phyloP scores from a whole-genome alignment of 2,797 vertebrate genomes.

The Myiotriccus ornatus region DNA sequence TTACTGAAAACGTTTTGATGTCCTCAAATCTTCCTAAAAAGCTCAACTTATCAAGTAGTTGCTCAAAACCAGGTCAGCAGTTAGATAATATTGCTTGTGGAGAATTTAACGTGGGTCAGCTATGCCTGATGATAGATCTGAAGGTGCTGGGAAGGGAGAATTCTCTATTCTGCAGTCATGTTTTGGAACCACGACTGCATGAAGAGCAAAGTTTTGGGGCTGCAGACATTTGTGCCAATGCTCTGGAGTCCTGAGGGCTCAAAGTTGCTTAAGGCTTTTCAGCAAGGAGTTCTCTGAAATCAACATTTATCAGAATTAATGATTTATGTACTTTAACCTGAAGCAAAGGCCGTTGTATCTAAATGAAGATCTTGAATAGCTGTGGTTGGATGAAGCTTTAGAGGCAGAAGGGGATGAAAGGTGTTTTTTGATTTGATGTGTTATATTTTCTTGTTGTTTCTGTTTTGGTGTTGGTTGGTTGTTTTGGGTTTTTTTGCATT shows the following conservation, averaged over 20 bases:
- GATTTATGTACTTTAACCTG: not conserved
- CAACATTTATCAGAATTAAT: not conserved
- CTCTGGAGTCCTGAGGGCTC: not conserved
- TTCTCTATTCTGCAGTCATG: accelerated
- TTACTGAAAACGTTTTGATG: not conserved
- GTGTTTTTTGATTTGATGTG: not conserved
- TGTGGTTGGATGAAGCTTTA: not conserved
- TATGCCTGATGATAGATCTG: not conserved
- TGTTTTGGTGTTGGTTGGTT: not conserved
- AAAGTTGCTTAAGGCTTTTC: not conserved
- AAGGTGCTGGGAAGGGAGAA: not conserved
- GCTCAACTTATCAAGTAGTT: not conserved
- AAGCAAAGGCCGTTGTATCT: not conserved
- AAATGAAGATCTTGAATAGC: not conserved
- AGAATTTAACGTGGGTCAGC: not conserved
- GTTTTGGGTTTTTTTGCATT: not conserved
- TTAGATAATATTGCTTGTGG: not conserved
- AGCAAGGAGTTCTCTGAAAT: not conserved
- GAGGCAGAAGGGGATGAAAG: not conserved
- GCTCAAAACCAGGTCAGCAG: not conserved
- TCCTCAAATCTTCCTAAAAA: not conserved
- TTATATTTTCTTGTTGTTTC: not conserved
- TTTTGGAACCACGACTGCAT: not conserved
- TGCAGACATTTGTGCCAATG: not conserved
- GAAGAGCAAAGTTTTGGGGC: not conserved